Base-by-base conservation (phyloP, 2,113 vertebrate species). In the Bagarius yarrelli region DNA sequence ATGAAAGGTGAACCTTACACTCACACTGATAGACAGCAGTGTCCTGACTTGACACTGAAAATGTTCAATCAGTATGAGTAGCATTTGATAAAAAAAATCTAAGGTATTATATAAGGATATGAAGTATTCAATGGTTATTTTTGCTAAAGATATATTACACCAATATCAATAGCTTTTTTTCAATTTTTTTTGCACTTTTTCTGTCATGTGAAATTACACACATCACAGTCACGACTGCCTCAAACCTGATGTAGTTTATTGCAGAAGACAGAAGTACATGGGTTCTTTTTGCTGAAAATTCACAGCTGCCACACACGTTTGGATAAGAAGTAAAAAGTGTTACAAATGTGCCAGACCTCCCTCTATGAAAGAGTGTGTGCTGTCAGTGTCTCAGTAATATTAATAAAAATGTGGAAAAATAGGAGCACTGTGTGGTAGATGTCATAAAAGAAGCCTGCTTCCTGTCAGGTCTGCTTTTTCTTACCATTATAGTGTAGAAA, bases 181-280 rank as follows among this genome's bases (percentile, higher is more conserved):
- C 44, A 47, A 1, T 47, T 47, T 47, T 47, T 47, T 47, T 47
- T 8, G 11, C 8, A 18, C 44, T 70, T 71, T 71, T 71, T 50
- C 40, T 52, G 44, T 71, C 40, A 25, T 47, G n/a, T 70, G 44
- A 11, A 52, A 71, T 53, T 11, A 71, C 25, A 30, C 25, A 52
- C 69, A 71, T 30, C 18, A 72, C 47, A 50, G 3, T 25, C 47
- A 30, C 2, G 5, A 52, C 0, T 50, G 15, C 15, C 47, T 72
- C 3, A 52, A 72, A 27, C 15, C n/a, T 18, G 44, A 18, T 50
- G 14, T 14, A 9, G 40, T 70, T 50, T 52, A 52, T 71, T 71
- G n/a, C 50, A 52, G n/a, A 8, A 71, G 69, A 71, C n/a, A 52
- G 50, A 30, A 30, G n/a, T 71, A 72, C 69, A 72, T 53, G 21